Conservation (phyloP, 2,113 vertebrate species). For the Hymenochirus boettgeri region DNA sequence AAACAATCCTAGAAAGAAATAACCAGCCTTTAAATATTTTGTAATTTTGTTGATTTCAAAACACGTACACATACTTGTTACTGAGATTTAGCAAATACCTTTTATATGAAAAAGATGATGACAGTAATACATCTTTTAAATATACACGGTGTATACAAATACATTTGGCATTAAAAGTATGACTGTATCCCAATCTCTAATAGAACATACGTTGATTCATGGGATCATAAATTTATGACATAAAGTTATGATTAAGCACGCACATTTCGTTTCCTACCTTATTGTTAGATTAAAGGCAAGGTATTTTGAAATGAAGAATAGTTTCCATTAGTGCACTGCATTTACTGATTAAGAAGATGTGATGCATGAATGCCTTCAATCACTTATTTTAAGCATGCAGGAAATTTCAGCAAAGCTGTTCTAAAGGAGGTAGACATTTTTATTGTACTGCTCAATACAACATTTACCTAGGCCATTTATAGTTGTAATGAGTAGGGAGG, state of each 20-base stretch:
- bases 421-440: constrained; percentile 10
- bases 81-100: no score
- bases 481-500: constrained; percentile 14
- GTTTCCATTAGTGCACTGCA: constrained; percentile 29
- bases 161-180: constrained; percentile 7
- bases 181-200: constrained; percentile 5
- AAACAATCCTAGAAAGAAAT: no score
- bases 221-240: constrained; percentile 14
- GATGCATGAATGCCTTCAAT: constrained; percentile 31
- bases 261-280: constrained; percentile 21
- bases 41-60: no score
- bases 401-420: constrained; percentile 8
- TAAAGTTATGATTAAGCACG: no score
- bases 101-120: no score
- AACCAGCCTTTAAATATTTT: no score
- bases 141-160: constrained; percentile 16
- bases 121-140: constrained; percentile 14
- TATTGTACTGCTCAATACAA: constrained; percentile 13
- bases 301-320: constrained; percentile 27
- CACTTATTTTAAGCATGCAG: constrained; percentile 29
- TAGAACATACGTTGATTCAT: constrained; percentile 6
- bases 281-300: constrained; percentile 34
- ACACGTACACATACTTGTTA: no score
- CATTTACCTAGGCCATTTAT: constrained; percentile 24
- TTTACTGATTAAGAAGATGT: constrained; percentile 32